A percentile compares a stretch with the other conserved stretches of the same genome.
Evolutionary conservation across 2,888 invertebrate genomes (phyloP).

Genomic region (Campaea margaritaria): DNA sequence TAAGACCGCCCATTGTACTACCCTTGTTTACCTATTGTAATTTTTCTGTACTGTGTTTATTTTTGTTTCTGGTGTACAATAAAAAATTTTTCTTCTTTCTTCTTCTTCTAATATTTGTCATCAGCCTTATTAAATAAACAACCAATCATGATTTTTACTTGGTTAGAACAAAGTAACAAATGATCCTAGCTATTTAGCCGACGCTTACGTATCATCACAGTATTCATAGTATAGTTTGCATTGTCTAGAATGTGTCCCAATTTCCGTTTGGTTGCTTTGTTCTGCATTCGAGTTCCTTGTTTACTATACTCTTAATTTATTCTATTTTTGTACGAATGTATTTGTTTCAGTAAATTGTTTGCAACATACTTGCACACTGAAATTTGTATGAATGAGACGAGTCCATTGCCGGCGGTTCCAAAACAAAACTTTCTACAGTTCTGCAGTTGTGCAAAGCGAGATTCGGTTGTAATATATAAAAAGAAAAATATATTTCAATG

Average conservation of each 20-base stretch:
- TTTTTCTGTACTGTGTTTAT: no score
- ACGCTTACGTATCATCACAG: constrained; percentile 19
- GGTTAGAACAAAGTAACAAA: constrained; percentile 26
- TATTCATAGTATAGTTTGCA: constrained; percentile 33
- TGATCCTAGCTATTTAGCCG: constrained; percentile 15
- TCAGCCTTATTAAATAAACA: constrained; percentile 6
- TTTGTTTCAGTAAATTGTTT: constrained; percentile 32
- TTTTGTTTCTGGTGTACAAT: no score
- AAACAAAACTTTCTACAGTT: not conserved
- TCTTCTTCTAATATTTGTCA: not conserved
- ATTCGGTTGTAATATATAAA: not conserved
- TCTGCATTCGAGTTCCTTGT: constrained; percentile 30
- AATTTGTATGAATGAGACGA: not conserved
- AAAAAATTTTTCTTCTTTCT: no score
- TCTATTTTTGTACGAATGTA: constrained; percentile 29
- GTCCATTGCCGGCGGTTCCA: not conserved
- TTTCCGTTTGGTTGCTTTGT: constrained; percentile 41
- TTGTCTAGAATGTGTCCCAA: constrained; percentile 37
- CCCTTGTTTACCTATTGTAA: no score
- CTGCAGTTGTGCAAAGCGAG: not conserved
- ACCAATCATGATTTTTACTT: constrained; percentile 16
- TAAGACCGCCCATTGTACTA: no score
- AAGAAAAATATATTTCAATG: not conserved
- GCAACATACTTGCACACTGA: not conserved
- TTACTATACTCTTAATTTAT: constrained; percentile 32